These are phyloP conservation scores for Euwallacea fornicatus DNA, from an alignment of 1,140 invertebrate species.

Conservation along the genomic window DNA sequence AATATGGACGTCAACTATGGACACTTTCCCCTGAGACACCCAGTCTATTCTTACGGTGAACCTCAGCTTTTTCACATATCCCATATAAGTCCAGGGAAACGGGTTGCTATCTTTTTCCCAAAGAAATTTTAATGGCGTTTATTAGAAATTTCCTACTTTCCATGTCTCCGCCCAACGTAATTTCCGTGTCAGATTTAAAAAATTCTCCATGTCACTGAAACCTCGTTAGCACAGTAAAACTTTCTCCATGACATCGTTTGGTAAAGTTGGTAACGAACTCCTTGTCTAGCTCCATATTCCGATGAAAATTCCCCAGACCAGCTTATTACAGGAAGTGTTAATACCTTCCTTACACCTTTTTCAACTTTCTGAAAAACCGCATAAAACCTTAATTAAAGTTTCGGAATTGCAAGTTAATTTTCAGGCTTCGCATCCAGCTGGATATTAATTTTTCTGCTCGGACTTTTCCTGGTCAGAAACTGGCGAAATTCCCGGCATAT, in stretches of 20 bases:
- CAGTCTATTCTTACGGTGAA: too few relatives aligned
- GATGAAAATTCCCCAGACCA: not conserved
- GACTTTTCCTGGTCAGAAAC: not conserved
- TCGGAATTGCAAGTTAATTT: not conserved
- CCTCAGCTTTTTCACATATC: too few relatives aligned
- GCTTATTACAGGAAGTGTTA: slow-evolving; percentile 1
- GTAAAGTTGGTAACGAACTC: not conserved
- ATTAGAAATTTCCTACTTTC: too few relatives aligned
- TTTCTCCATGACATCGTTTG: not conserved
- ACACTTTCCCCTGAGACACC: too few relatives aligned
- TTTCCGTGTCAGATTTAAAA: too few relatives aligned
- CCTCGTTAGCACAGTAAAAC: too few relatives aligned
- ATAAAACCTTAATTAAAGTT: slow-evolving; percentile 1
- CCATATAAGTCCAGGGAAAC: too few relatives aligned
- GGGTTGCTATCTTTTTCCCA: too few relatives aligned
- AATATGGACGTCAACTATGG: too few relatives aligned
- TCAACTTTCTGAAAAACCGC: not conserved
- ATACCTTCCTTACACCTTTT: not conserved
- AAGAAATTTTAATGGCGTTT: too few relatives aligned
- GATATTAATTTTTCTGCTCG: not conserved
- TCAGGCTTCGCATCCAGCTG: not conserved
- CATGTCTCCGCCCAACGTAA: too few relatives aligned
- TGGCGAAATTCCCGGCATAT: slow-evolving; percentile 1
- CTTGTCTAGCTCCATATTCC: not conserved
- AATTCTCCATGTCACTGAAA: too few relatives aligned